Base-by-base conservation (phyloP, 2,113 vertebrate species). In the Nematolebias whitei region DNA sequence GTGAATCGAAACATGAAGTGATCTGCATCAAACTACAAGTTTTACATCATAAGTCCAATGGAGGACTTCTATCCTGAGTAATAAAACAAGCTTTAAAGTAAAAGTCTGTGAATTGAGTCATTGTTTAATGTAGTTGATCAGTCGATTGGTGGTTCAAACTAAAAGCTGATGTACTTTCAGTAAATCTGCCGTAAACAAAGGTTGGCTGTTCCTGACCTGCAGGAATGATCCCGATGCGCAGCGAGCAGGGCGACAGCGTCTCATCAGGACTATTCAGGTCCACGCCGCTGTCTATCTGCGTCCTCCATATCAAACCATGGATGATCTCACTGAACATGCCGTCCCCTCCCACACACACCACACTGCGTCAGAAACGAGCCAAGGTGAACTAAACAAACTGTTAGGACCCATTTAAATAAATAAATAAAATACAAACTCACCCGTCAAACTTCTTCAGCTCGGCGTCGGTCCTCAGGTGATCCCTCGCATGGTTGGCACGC, bases 301-400 rank as follows among this genome's bases (percentile, higher is more conserved):
- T 94, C 68, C 93, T 94, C 82, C 93, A 94, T 67, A 98, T 88
- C 66, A 99, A 92, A 26, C 96, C 97, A 26, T 99, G 96, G 78
- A 98, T 86, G 78, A 98, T 88, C 92, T 98, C 96, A 22, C 95
- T 98, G 93, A 98, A 98, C 95, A 94, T 98, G 78, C 97, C 97
- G 8, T 99, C 97, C 14, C 96, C 96, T 8, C 96, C 97, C 2
- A 99, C 97, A 53, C 95, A 98, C 71, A 98, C 93, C 81, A 99
- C 89, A 22, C 97, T 99, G 93, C 38, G 15, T 70, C 11, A 18
- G 47, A 26, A 53, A 43, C 40, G 51, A 16, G 19, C 1, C 4
- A 52, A 14, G 41, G 2, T 4, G n/a, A n/a, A n/a, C n/a, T n/a
- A n/a, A n/a, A n/a, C 1, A 49, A 3, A 56, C 8, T 43, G 4